Percentiles rank a stretch among this genome's conserved stretches.
Conservation (phyloP, 1,140 invertebrate genomes). For the Conus ventricosus region DNA sequence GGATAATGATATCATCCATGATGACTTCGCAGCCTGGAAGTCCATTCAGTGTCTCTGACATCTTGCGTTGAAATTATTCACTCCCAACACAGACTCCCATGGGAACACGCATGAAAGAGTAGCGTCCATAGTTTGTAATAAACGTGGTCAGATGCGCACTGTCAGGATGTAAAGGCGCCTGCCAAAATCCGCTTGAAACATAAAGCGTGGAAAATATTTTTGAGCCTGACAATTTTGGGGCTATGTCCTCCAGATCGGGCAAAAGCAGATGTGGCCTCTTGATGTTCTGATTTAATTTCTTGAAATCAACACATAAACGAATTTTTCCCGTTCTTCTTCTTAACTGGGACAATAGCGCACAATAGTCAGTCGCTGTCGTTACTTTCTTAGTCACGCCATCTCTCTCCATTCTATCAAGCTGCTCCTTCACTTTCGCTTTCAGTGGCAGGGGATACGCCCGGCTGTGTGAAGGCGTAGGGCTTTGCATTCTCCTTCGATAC, state of each 20-base stretch:
- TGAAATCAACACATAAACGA: constrained; percentile 61
- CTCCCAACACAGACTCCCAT: constrained; percentile 68
- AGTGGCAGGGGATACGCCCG: constrained; percentile 63
- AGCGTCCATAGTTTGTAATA: constrained; percentile 71
- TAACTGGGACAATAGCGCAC: constrained; percentile 53
- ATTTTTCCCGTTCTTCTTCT: constrained; percentile 45
- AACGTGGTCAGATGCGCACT: constrained; percentile 45
- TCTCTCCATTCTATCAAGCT: constrained; percentile 62
- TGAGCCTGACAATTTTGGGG: constrained; percentile 60
- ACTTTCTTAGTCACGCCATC: constrained; percentile 52
- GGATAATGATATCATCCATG: constrained; percentile 43
- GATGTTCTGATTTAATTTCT: constrained; percentile 34
- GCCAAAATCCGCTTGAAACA: constrained; percentile 38
- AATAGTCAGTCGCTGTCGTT: constrained; percentile 53
- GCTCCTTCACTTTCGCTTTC: constrained; percentile 57
- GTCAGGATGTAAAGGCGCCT: constrained; percentile 34
- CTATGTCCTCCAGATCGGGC: constrained; percentile 43
- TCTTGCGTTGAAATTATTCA: constrained; percentile 47
- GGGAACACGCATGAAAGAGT: constrained; percentile 68
- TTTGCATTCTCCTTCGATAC: constrained; percentile 36
- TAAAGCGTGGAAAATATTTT: constrained; percentile 51
- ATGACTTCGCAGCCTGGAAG: constrained; percentile 37
- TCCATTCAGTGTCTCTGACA: constrained; percentile 39
- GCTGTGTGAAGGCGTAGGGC: constrained; percentile 50
- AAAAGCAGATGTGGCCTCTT: constrained; percentile 18